Evolutionary conservation across 2,113 vertebrate genomes (phyloP), one percentile per base, ranked within the genome.

Genomic region (Malurus cyaneus): DNA sequence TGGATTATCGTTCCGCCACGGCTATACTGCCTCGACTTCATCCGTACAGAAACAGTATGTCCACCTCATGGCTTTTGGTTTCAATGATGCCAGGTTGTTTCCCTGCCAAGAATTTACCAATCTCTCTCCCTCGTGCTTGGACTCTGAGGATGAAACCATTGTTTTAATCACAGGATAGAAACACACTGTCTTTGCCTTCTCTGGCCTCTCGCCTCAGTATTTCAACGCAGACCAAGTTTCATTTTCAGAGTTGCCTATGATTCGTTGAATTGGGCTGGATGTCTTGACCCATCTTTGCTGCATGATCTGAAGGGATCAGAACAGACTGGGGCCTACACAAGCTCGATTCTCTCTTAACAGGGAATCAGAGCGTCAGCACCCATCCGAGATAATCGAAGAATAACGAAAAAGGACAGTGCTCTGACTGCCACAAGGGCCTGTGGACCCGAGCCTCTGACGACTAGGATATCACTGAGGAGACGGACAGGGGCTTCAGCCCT

Each of bases 21-120:
- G n/a, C n/a, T n/a, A n/a, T n/a, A n/a, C n/a, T n/a, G n/a, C n/a
- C n/a, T n/a, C n/a, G n/a, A n/a, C n/a, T n/a, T 98, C 98, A 7
- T 98, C 98, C 0, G 98, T 98, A 93, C n/a, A 98, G 80, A 89
- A 98, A 98, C 41, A 98, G 82, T 52, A 98, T 89, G 28, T 98
- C 97, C 41, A 98, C 98, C 3, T 96, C 95, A 34, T 97, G 97
- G 95, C 98, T 98, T 29, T 86, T 95, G 80, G 97, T 98, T 91
- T 98, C 97, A 17, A 98, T 89, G 65, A 50, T 80, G 4, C 94
- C 83, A 9, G 98, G 98, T n/a, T n/a, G 93, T 80, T 28, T 81
- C 39, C 18, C 42, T 97, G 26, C 98, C 98, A 76, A 98, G 88
- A 97, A 98, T 71, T 97, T 97, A 9, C 97, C 96, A 3, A 98